Conservation (phyloP, 2,888 invertebrate species). For the Monochamus alternatus region DNA sequence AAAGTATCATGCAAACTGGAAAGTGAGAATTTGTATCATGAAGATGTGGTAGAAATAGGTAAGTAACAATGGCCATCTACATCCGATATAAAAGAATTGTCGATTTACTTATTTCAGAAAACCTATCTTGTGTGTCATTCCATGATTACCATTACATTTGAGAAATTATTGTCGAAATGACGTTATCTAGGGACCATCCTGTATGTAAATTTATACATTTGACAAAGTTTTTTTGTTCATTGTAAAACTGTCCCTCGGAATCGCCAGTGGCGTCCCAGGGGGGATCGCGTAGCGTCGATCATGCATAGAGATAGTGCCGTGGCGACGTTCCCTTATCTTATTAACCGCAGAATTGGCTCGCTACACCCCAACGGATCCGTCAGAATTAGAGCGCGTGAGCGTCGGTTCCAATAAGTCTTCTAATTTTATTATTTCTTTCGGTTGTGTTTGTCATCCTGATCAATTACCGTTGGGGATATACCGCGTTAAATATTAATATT, state of each 20-base stretch:
- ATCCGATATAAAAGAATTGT: too few species aligned
- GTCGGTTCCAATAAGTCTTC: slow-evolving; percentile 47
- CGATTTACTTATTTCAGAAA: too few species aligned
- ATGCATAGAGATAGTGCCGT: slow-evolving; percentile 59
- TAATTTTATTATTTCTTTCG: slow-evolving; percentile 51
- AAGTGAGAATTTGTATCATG: too few species aligned
- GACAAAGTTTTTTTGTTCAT: too few species aligned
- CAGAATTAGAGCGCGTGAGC: slow-evolving; percentile 43
- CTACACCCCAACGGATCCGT: slow-evolving; percentile 47
- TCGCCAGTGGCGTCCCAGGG: neutral
- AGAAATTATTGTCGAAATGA: too few species aligned
- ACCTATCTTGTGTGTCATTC: too few species aligned
- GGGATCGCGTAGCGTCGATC: slow-evolving; percentile 56
- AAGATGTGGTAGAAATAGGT: too few species aligned
- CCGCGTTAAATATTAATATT: slow-evolving; percentile 32
- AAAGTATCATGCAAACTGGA: too few species aligned
- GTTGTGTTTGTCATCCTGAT: slow-evolving; percentile 46
- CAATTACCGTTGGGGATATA: slow-evolving; percentile 27
- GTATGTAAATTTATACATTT: too few species aligned
- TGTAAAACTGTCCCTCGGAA: neutral
- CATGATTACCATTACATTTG: too few species aligned
- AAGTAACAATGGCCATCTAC: too few species aligned
- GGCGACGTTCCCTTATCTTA: slow-evolving; percentile 60
- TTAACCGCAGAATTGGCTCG: slow-evolving; percentile 63
- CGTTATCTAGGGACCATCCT: too few species aligned